These are phyloP conservation scores for Ancistrus triradiatus DNA, from an alignment of 2,113 vertebrate genomes.

Conservation along the genomic window DNA sequence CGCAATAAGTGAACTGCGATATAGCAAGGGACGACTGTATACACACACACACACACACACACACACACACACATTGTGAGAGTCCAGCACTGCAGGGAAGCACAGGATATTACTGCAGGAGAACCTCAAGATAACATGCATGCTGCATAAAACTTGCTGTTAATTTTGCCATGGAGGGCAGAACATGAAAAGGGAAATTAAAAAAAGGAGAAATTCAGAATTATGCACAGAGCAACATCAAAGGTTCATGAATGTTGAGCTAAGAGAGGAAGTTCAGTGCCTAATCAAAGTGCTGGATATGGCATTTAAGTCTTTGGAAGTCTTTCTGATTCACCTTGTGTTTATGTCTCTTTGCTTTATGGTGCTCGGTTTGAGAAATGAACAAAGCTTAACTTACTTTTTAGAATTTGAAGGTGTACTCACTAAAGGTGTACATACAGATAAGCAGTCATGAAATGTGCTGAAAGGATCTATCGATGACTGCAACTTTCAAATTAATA, in stretches of 20 bases:
- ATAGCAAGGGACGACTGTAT: too few species aligned
- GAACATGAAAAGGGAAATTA: slow-evolving; percentile 55
- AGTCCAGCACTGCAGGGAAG: slow-evolving; percentile 19
- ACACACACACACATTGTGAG: slow-evolving; percentile 11
- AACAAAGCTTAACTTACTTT: too few species aligned
- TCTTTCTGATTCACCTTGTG: slow-evolving; percentile 38
- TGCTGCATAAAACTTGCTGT: slow-evolving; percentile 55
- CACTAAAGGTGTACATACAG: too few species aligned
- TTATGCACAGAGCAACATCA: slow-evolving; percentile 51
- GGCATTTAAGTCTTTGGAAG: slow-evolving; percentile 36
- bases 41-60: slow-evolving; percentile 13
- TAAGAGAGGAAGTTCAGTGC: slow-evolving; percentile 48
- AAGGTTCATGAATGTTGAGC: slow-evolving; percentile 60
- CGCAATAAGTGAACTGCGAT: too few species aligned
- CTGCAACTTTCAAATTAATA: too few species aligned
- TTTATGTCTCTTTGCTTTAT: too few species aligned
- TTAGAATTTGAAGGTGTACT: too few species aligned
- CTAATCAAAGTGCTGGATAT: slow-evolving; percentile 50
- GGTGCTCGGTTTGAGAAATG: too few species aligned
- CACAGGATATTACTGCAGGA: slow-evolving; percentile 24
- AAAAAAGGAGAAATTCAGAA: slow-evolving; percentile 58
- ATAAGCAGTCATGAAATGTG: too few species aligned
- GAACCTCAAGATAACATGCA: slow-evolving; percentile 19
- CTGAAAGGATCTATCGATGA: too few species aligned
- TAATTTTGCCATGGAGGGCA: slow-evolving; percentile 52